Percentiles rank a stretch among this genome's conserved stretches.
phyloP scores from a whole-genome alignment of 2,888 invertebrate species.

The Zonitis immaculata region DNA sequence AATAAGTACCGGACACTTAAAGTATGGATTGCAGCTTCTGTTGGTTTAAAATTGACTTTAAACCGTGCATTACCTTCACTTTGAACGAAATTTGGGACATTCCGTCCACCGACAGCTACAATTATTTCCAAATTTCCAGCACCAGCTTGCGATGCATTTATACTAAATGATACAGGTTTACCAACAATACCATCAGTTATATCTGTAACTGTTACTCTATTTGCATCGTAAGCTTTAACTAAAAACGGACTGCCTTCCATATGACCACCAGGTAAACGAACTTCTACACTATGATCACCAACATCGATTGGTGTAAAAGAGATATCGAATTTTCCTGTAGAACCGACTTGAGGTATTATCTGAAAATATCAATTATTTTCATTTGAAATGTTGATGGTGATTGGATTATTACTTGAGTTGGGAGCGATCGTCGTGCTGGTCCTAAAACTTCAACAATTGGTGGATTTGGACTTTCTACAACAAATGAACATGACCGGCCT shows the following conservation, averaged over 20 bases:
- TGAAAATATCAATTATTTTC: slow-evolving; percentile 22
- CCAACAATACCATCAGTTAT: slow-evolving; percentile 88
- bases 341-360: slow-evolving; percentile 47
- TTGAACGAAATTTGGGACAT: slow-evolving; percentile 97
- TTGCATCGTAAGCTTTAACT: slow-evolving; percentile 93
- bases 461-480: slow-evolving; percentile 78
- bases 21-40: slow-evolving; percentile 86
- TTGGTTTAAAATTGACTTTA: slow-evolving; percentile 91
- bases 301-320: slow-evolving; percentile 82
- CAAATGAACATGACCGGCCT: slow-evolving; percentile 76
- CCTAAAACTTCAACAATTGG: slow-evolving; percentile 79
- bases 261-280: slow-evolving; percentile 64
- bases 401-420: slow-evolving; percentile 60
- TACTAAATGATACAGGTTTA: slow-evolving; percentile 90
- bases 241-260: slow-evolving; percentile 94
- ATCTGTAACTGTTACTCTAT: slow-evolving; percentile 90
- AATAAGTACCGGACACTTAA: slow-evolving; percentile 70
- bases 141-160: slow-evolving; percentile 75
- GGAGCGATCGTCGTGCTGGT: slow-evolving; percentile 65
- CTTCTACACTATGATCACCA: slow-evolving; percentile 91
- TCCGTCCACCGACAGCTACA: slow-evolving; percentile 92
- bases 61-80: slow-evolving; percentile 96
- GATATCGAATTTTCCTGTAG: slow-evolving; percentile 48
- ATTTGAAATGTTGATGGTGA: neutral
- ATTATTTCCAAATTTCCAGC: slow-evolving; percentile 97